Evolutionary conservation across 2,113 vertebrate species (phyloP), one percentile per base, ranked within the genome.

Genomic region (Dascyllus trimaculatus): DNA sequence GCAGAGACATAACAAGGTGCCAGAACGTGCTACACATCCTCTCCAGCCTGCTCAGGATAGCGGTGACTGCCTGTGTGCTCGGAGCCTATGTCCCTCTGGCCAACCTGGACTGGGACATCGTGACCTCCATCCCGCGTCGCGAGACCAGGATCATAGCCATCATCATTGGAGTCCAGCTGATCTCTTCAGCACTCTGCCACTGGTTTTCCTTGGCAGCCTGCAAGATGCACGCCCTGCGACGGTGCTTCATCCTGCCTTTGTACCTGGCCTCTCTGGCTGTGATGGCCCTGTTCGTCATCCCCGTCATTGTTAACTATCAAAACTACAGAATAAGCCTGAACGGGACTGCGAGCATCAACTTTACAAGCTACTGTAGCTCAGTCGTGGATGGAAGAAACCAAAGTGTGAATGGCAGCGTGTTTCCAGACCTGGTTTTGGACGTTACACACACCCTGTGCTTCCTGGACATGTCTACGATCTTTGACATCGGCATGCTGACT

Each of bases 151-250:
- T 90, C 0, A 68, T 93, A 35, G 81, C 17, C 40, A 82, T 89
- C 69, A 85, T 85, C 57, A 57, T 91, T 13, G 86, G 65, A 0
- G 71, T 93, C 61, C 94, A 94, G 85, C 85, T 93, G 35, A 8
- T 82, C 40, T 94, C 92, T 62, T 94, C 94, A 1, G 87, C 79
- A 1, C 63, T 95, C 51, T 95, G 94, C 62, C 89, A 90, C 48
- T 93, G 93, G 93, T 91, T 95, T 78, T 76, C 87, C 0, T 57
- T 94, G 14, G 82, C 72, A 3, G 93, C 93, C 22, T 95, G 93
- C 29, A 95, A 95, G 85, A 95, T 95, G 92, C 94, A 94, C 4
- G 88, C 85, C 14, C 10, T 95, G 63, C 83, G 89, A 0, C 82
- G 88, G 0, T 86, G 93, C 82, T 95, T 95, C 73, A 63, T 92